A percentile compares a stretch with the other conserved stretches of the same genome.
phyloP scores from a whole-genome alignment of 2,888 invertebrate species.

The Mystacides longicornis region DNA sequence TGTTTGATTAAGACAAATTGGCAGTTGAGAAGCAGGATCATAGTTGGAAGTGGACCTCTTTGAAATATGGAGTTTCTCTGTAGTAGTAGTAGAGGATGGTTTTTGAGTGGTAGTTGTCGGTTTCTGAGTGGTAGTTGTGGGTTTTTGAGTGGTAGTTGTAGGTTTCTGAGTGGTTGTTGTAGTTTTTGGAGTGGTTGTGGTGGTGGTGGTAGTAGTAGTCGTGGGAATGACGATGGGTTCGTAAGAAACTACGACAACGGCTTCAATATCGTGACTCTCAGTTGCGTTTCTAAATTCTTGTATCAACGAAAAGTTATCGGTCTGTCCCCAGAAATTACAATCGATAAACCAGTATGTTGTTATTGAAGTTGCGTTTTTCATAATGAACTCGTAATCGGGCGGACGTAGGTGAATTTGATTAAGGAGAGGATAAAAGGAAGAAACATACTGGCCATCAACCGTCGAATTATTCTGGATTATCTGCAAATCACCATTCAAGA shows the following conservation, averaged over 20 bases:
- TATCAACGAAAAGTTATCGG: conserved; percentile 51
- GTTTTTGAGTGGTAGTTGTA: conserved; percentile 30
- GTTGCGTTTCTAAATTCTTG: conserved; percentile 58
- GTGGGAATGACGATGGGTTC: conserved; percentile 51
- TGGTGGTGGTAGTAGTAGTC: conserved; percentile 41
- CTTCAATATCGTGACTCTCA: conserved; percentile 56
- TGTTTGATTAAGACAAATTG: conserved; percentile 51
- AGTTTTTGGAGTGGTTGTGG: conserved; percentile 41
- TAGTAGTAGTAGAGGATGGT: conserved; percentile 8
- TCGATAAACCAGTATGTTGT: conserved; percentile 74
- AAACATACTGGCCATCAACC: conserved; percentile 53
- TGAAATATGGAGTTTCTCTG: conserved; percentile 7
- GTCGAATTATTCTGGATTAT: conserved; percentile 52
- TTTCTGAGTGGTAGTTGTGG: conserved; percentile 29
- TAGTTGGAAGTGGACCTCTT: neutral
- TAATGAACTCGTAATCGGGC: conserved; percentile 55
- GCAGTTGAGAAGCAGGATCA: conserved; percentile 17
- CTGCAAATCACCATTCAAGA: conserved; percentile 59
- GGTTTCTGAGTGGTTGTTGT: conserved; percentile 40
- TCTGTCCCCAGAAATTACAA: conserved; percentile 61
- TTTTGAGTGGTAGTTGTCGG: conserved; percentile 28
- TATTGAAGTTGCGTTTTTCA: conserved; percentile 41
- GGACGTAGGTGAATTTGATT: conserved; percentile 53
- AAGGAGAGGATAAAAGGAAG: conserved; percentile 50
- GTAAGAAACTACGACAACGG: conserved; percentile 63